These are phyloP conservation scores for Gallinago jamesoni DNA, from an alignment of 2,113 vertebrate genomes.

Conservation along the genomic window DNA sequence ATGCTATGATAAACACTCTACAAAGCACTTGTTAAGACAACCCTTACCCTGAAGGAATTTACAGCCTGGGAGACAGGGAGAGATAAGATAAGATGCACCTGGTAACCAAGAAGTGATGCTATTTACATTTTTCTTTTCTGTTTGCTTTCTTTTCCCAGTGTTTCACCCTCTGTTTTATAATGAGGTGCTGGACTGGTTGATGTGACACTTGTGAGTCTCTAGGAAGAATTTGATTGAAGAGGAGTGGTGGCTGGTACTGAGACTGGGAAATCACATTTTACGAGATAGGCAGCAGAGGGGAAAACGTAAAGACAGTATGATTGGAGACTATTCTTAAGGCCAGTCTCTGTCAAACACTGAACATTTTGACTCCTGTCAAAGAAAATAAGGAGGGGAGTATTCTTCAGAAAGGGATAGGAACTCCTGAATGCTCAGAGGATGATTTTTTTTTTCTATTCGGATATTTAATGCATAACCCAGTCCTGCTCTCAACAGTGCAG, in stretches of 20 bases:
- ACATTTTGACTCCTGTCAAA: slow-evolving; percentile 40
- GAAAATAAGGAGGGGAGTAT: not conserved
- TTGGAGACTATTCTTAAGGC: not conserved
- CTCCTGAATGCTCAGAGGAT: not conserved
- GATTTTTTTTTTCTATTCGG: not conserved
- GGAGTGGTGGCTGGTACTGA: slow-evolving; percentile 10
- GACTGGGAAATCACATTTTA: slow-evolving; percentile 34
- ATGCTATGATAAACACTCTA: slow-evolving; percentile 3
- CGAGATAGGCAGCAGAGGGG: not conserved
- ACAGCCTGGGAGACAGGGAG: slow-evolving; percentile 23
- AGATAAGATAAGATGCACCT: slow-evolving; percentile 67
- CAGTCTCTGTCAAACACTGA: slow-evolving; percentile 7
- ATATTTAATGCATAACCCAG: slow-evolving; percentile 46
- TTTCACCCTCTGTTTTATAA: slow-evolving; percentile 52
- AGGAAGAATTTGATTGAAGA: slow-evolving; percentile 4
- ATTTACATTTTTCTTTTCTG: slow-evolving; percentile 61
- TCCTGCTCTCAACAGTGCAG: not conserved
- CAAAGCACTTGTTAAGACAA: slow-evolving; percentile 43
- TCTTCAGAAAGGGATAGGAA: not conserved
- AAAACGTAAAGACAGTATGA: slow-evolving; percentile 13
- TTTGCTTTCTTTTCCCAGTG: slow-evolving; percentile 46
- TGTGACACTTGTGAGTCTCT: slow-evolving; percentile 33
- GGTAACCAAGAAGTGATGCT: slow-evolving; percentile 55
- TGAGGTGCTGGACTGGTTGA: slow-evolving; percentile 53
- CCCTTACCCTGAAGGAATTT: slow-evolving; percentile 35